Percentiles rank a stretch among this genome's conserved stretches.
These are phyloP conservation scores for Perizoma flavofasciatum DNA, from an alignment of 2,888 invertebrate genomes.

Conservation along the genomic window DNA sequence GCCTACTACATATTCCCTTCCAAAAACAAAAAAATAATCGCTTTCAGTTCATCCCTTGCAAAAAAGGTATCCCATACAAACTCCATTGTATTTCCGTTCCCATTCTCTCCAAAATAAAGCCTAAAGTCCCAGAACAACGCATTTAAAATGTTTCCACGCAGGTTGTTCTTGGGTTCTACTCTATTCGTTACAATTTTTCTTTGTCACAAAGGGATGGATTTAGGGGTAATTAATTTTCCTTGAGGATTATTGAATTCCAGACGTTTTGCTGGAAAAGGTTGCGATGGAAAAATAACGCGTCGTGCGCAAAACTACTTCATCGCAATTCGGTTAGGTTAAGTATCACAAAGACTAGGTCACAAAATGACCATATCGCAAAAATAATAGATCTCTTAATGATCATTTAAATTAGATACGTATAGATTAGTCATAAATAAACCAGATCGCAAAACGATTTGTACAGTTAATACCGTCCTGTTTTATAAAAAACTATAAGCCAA, in stretches of 20 bases:
- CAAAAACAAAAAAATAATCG: constrained; percentile 15
- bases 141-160: constrained; percentile 55
- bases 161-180: constrained; percentile 66
- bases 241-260: constrained; percentile 64
- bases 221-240: constrained; percentile 71
- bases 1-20: no score
- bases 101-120: constrained; percentile 29
- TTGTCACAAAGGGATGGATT: constrained; percentile 78
- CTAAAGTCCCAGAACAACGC: constrained; percentile 29
- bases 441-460: no score
- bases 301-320: no score
- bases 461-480: no score
- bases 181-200: constrained; percentile 80
- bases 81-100: constrained; percentile 38
- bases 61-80: constrained; percentile 33
- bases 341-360: no score
- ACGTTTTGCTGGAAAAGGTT: constrained; percentile 34
- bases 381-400: no score
- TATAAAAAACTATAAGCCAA: no score
- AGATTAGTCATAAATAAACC: no score
- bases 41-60: constrained; percentile 36
- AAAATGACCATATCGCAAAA: no score
- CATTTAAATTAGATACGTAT: no score
- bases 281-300: constrained; percentile 17
- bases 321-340: not conserved